A percentile compares a stretch with the other conserved stretches of the same genome.
These are phyloP conservation scores for Stictocephala bisonia DNA, from an alignment of 2,888 invertebrate species.

Conservation along the genomic window DNA sequence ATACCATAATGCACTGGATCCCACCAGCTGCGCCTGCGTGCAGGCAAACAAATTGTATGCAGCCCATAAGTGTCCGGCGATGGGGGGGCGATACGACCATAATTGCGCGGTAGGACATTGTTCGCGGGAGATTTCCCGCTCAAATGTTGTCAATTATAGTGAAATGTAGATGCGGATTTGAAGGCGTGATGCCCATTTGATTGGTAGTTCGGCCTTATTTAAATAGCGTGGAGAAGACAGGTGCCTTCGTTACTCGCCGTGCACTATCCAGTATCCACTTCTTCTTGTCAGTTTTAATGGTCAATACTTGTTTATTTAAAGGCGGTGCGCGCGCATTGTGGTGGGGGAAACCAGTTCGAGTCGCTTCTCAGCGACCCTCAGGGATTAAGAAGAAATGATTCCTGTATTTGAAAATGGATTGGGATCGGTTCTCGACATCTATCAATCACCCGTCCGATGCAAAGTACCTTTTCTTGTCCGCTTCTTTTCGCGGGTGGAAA, in stretches of 20 bases:
- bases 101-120: conserved; percentile 31
- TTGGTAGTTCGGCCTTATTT: conserved; percentile 33
- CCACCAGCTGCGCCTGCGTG: too few relatives aligned
- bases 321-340: neutral
- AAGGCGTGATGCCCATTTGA: conserved; percentile 45
- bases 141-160: conserved; percentile 44
- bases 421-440: conserved; percentile 21
- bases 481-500: conserved; percentile 43
- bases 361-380: too few relatives aligned
- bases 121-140: conserved; percentile 20
- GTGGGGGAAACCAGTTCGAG: conserved; percentile 26
- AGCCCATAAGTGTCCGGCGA: conserved; percentile 7
- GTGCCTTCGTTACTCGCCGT: conserved; percentile 38
- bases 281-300: conserved; percentile 47
- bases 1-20: neutral
- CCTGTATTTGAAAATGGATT: conserved; percentile 45
- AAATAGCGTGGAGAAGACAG: conserved; percentile 10
- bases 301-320: conserved; percentile 46
- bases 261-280: conserved; percentile 34
- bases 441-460: conserved; percentile 41
- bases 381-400: conserved; percentile 44
- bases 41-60: conserved; percentile 35
- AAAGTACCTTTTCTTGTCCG: conserved; percentile 44
- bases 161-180: conserved; percentile 43
- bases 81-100: conserved; percentile 27